Evolutionary conservation across 2,888 invertebrate genomes (phyloP), one percentile per base, ranked within the genome.

Genomic region (Pachydiplax longipennis): DNA sequence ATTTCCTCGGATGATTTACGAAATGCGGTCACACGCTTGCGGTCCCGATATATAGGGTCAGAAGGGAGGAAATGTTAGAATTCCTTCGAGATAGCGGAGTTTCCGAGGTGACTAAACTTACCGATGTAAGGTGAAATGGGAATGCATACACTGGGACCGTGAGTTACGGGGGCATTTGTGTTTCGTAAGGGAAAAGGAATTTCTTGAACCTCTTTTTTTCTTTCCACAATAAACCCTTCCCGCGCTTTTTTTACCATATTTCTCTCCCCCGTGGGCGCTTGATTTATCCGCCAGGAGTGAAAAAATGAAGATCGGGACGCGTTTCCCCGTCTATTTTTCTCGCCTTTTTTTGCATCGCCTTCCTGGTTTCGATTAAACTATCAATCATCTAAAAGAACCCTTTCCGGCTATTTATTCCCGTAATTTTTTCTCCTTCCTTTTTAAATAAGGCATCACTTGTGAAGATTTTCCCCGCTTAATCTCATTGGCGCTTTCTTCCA

Each of bases 81-180:
- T 73, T 73, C 73, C n/a, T 15, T 3, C 2, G n/a, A n/a, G 82
- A 48, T 2, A 13, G 6, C 22, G 13, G 82, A 18, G 35, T 83
- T 15, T 22, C 73, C 73, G 73, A 35, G 8, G 58, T 8, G 35
- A 58, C 53, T 58, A 22, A 83, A 83, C 53, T 83, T 58, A 83
- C 58, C 83, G 31, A 83, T 83, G 83, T 83, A 53, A 83, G 25
- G 31, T 58, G 81, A 58, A 83, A 83, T 83, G 83, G 83, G 53
- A 58, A 58, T 2, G 31, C 35, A 18, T 53, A 13, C 31, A n/a
- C 25, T 31, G 13, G 31, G 13, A 73, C 31, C 73, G 73, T 73
- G 31, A 73, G 31, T 31, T 73, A 73, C 31, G 25, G 31, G 25
- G 73, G 25, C 73, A 31, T 73, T 73, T 73, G 73, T 73, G 31